Evolutionary conservation across 2,113 vertebrate genomes (phyloP), one percentile per base, ranked within the genome.

Genomic region (Alosa alosa): DNA sequence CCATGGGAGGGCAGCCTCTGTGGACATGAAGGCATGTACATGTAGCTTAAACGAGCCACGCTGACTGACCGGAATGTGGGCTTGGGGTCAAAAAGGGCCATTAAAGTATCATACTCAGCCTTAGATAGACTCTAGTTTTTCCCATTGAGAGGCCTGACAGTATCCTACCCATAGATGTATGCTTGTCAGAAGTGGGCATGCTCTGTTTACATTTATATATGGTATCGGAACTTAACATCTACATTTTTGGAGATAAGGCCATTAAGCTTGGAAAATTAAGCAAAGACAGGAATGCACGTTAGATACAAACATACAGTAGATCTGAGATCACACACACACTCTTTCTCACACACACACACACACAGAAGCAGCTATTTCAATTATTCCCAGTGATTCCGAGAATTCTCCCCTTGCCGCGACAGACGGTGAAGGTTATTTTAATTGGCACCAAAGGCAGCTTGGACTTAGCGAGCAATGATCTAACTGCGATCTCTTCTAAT

Each of bases 361-460:
- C 0, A 84, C 36, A 68, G 11, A 25, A 36, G 31, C 85, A 52
- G 81, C 81, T 31, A 83, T 83, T 83, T 83, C 82, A 83, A 83
- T 83, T 82, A 86, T 83, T 83, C 81, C 85, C 50, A 72, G 82
- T 88, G 46, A 83, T 83, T 72, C 81, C 20, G 82, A 83, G 84
- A 85, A 85, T 20, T 4, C n/a, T 83, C 20, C 18, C 50, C 81
- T 36, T 78, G 55, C 75, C 22, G 82, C 83, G 82, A 85, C 88
- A 87, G 86, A 86, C 84, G 49, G 81, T 75, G 64, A 81, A 85
- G 86, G 84, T 86, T 88, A 84, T 84, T 72, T 45, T 88, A 88
- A 86, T 86, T 85, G 85, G 64, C 68, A 85, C 88, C 81, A 86
- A 84, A 86, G 85, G 86, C 87, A 81, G 85, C 81, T 86, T 86